phyloP scores from a whole-genome alignment of 2,888 invertebrate species.

The Chrysina gloriosa region DNA sequence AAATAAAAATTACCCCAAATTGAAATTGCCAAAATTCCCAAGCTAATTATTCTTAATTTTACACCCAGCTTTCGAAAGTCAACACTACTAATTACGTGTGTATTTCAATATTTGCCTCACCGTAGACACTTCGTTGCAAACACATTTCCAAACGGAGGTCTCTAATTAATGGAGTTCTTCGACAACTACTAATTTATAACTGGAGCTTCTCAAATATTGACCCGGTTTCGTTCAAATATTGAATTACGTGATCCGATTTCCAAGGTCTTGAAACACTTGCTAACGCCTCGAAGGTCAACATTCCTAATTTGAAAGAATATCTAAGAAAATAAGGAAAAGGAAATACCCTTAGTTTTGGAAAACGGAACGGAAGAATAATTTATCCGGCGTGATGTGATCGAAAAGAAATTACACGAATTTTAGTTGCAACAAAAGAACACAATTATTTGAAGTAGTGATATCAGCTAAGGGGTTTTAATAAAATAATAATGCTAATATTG shows the following conservation, averaged over 20 bases:
- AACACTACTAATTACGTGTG: neutral
- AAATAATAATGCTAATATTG: no score
- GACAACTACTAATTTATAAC: slow-evolving; percentile 24
- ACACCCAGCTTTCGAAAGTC: neutral
- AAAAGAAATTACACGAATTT: no score
- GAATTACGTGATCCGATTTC: slow-evolving; percentile 22
- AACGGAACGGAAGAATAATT: no score
- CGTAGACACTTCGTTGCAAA: neutral
- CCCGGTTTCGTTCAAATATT: slow-evolving; percentile 15
- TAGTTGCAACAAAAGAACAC: no score
- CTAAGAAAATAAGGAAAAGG: neutral
- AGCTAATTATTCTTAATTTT: neutral
- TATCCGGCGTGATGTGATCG: no score
- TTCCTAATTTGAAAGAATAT: slow-evolving; percentile 11
- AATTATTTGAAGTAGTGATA: no score
- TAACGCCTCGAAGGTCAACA: neutral
- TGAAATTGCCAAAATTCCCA: no score
- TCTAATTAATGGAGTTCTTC: slow-evolving; percentile 17
- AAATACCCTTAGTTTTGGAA: no score
- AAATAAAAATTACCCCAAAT: no score
- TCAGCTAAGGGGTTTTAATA: no score
- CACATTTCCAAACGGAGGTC: neutral
- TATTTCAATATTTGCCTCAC: neutral
- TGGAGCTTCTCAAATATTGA: neutral
- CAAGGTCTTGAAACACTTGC: neutral